phyloP scores from a whole-genome alignment of 1,140 invertebrate genomes.

The Acromyrmex heyeri region DNA sequence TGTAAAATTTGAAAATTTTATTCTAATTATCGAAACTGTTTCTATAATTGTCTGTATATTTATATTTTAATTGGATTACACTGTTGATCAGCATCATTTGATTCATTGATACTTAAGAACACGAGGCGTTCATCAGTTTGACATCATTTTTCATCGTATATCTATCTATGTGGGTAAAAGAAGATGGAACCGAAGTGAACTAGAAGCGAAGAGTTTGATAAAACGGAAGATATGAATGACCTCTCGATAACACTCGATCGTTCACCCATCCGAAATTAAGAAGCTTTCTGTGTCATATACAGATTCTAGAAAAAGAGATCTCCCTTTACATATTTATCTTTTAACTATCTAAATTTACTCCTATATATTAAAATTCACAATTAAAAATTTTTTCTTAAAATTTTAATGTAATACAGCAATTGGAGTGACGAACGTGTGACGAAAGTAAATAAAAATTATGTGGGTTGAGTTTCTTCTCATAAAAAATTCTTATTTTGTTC shows the following conservation, averaged over 20 bases:
- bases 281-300: slow-evolving; percentile 46
- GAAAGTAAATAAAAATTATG: neutral
- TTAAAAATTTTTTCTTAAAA: neutral
- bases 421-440: neutral
- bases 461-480: neutral
- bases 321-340: neutral
- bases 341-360: neutral
- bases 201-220: slow-evolving; percentile 70
- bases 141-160: neutral
- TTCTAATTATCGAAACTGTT: neutral
- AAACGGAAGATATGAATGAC: slow-evolving; percentile 73
- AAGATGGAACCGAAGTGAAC: slow-evolving; percentile 37
- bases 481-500: neutral
- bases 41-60: neutral
- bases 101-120: slow-evolving; percentile 3
- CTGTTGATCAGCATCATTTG: neutral
- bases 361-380: neutral
- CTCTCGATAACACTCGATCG: slow-evolving; percentile 74
- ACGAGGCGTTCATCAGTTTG: neutral
- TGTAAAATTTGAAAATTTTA: neutral
- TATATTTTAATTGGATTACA: slow-evolving; percentile 15
- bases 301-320: slow-evolving; percentile 60
- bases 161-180: slow-evolving; percentile 61
- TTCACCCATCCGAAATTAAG: slow-evolving; percentile 65
- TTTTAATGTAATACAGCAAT: neutral